Evolutionary conservation across 1,140 invertebrate species (phyloP).

Genomic region (Pentalonia nigronervosa): DNA sequence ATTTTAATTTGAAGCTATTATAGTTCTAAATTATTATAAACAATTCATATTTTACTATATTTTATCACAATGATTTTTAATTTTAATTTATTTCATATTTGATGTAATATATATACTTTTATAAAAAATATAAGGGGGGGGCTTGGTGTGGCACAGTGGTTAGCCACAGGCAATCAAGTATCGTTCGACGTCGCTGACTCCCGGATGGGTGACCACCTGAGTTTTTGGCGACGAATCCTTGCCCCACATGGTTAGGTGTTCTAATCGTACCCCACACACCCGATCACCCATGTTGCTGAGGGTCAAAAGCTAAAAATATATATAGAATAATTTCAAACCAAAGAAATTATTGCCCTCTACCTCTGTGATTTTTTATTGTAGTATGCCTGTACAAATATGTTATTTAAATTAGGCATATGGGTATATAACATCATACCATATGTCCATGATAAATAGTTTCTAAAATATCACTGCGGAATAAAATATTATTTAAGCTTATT

Average conservation of each 20-base stretch:
- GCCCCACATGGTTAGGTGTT: too few species aligned
- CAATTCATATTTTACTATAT: background rate
- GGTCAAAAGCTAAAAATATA: too few species aligned
- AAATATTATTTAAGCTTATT: background rate
- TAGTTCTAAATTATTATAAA: background rate
- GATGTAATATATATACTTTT: background rate
- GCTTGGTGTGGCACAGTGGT: too few species aligned
- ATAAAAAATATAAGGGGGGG: background rate
- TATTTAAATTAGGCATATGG: background rate
- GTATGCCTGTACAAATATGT: background rate
- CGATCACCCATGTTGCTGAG: too few species aligned
- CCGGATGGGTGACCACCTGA: too few species aligned
- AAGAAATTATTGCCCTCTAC: background rate
- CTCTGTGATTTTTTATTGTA: background rate
- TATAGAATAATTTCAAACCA: background rate
- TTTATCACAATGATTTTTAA: too few species aligned
- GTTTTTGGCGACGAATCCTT: too few species aligned
- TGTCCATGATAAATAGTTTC: background rate
- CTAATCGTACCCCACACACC: too few species aligned
- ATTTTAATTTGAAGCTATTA: background rate
- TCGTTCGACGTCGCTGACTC: too few species aligned
- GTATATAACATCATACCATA: too few species aligned
- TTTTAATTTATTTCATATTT: background rate
- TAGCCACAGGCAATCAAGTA: too few species aligned
- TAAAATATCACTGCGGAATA: background rate